Base-by-base conservation (phyloP, 2,797 vertebrate species). In the Hephaestus fuliginosus region DNA sequence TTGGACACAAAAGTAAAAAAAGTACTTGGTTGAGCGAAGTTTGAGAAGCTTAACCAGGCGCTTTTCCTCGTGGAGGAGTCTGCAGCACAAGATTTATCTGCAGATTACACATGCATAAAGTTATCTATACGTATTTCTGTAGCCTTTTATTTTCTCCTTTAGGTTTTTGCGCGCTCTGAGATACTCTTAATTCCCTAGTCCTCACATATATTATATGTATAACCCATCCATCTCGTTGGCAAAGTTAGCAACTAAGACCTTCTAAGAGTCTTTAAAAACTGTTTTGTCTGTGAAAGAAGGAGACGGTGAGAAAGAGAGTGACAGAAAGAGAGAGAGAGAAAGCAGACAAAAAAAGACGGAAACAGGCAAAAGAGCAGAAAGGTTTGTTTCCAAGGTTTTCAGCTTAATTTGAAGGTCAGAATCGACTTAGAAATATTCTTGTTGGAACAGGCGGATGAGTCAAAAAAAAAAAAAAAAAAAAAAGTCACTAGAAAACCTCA, bases 341-440 rank as follows among this genome's bases (percentile, higher is more conserved):
- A 66, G 30, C 14, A 51, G 51, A 18, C 5, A 25, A 25, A 36
- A 58, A 62, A 61, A 63, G 9, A 22, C 0, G 0, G 28, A 30
- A 66, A 51, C 8, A 48, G 51, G 11, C 33, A 55, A 79, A 68
- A 65, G 25, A 83, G 67, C 62, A 72, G 60, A 39, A 67, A 60
- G 30, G 57, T 69, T 67, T 58, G 18, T 70, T 88, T 73, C 57
- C 25, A 28, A 70, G 75, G 60, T 79, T 78, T 76, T 82, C 13
- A 70, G 56, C 7, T 67, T 61, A 83, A 81, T 86, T 72, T 89
- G 78, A 92, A 92, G 89, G 91, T 91, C 81, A 70, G 70, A 70
- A 84, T 11, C 10, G 41, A 89, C 73, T 87, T 77, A 17, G 53
- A 81, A 72, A 82, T 78, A 70, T 70, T 88, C 81, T 68, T 79